phyloP scores from a whole-genome alignment of 1,140 invertebrate species.

The Leguminivora glycinivorella region DNA sequence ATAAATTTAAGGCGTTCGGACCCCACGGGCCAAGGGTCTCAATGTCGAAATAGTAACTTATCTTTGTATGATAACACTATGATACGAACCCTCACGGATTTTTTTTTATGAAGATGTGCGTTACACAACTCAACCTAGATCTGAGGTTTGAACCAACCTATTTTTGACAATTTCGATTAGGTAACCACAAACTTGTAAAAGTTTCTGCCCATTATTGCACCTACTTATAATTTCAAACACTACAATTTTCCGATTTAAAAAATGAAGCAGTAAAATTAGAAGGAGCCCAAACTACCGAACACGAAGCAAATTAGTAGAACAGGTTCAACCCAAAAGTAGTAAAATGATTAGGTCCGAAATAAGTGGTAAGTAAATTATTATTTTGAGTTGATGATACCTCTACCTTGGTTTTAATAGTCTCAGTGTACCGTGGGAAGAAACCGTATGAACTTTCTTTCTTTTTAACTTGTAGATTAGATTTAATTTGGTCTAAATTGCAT shows the following conservation, averaged over 20 bases:
- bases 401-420: constrained; percentile 53
- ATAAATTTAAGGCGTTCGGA: too few relatives aligned
- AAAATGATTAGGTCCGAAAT: constrained; percentile 62
- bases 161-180: too few relatives aligned
- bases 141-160: too few relatives aligned
- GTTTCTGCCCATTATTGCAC: too few relatives aligned
- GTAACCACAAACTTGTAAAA: too few relatives aligned
- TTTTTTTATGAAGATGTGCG: too few relatives aligned
- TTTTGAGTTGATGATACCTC: constrained; percentile 68
- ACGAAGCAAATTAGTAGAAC: constrained; percentile 21
- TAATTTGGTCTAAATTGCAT: constrained; percentile 22
- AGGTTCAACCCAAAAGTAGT: constrained; percentile 42
- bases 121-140: too few relatives aligned
- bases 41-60: too few relatives aligned
- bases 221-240: not conserved
- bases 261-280: not conserved
- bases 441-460: constrained; percentile 23
- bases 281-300: not conserved
- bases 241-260: not conserved
- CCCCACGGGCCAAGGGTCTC: too few relatives aligned
- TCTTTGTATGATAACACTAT: too few relatives aligned
- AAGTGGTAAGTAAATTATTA: constrained; percentile 56
- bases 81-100: too few relatives aligned
- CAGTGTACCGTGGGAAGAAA: constrained; percentile 58
- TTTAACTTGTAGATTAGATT: constrained; percentile 7